Evolutionary conservation across 2,888 invertebrate species (phyloP).

Genomic region (Tribolium freemani): DNA sequence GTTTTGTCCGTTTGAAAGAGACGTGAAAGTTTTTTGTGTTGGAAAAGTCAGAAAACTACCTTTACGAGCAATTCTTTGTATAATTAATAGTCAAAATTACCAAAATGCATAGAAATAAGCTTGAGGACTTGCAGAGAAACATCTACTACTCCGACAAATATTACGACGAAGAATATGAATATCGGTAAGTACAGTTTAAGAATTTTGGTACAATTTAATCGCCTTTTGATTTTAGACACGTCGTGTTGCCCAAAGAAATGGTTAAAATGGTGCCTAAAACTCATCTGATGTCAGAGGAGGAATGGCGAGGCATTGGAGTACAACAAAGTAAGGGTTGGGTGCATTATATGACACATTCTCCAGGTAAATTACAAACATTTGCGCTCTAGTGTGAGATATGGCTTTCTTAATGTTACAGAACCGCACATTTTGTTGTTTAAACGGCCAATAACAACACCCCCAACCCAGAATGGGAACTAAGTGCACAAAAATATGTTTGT

Average conservation of each 20-base stretch:
- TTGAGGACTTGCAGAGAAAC: slow-evolving; percentile 71
- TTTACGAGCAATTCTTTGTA: not conserved
- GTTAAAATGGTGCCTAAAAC: slow-evolving; percentile 91
- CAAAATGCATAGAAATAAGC: slow-evolving; percentile 54
- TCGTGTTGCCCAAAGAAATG: slow-evolving; percentile 93
- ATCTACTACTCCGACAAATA: slow-evolving; percentile 96
- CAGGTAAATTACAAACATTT: slow-evolving; percentile 74
- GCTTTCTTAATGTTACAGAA: slow-evolving; percentile 73
- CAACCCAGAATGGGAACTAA: slow-evolving; percentile 48
- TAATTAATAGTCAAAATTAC: not conserved
- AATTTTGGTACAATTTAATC: not conserved
- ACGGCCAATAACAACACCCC: slow-evolving; percentile 76
- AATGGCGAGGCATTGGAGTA: slow-evolving; percentile 95
- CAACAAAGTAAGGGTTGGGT: slow-evolving; percentile 98
- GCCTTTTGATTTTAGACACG: slow-evolving; percentile 81
- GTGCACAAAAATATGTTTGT: not conserved
- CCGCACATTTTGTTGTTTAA: slow-evolving; percentile 92
- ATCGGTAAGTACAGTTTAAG: slow-evolving; percentile 77
- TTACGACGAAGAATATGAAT: slow-evolving; percentile 91
- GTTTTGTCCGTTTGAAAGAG: slow-evolving; percentile 25
- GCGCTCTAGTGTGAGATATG: not conserved
- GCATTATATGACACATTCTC: slow-evolving; percentile 96
- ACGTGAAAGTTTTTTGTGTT: slow-evolving; percentile 26
- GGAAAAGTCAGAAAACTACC: not conserved
- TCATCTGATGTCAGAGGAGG: slow-evolving; percentile 92